Conservation (phyloP, 2,113 vertebrate genomes). For the Hemiprocne comata region DNA sequence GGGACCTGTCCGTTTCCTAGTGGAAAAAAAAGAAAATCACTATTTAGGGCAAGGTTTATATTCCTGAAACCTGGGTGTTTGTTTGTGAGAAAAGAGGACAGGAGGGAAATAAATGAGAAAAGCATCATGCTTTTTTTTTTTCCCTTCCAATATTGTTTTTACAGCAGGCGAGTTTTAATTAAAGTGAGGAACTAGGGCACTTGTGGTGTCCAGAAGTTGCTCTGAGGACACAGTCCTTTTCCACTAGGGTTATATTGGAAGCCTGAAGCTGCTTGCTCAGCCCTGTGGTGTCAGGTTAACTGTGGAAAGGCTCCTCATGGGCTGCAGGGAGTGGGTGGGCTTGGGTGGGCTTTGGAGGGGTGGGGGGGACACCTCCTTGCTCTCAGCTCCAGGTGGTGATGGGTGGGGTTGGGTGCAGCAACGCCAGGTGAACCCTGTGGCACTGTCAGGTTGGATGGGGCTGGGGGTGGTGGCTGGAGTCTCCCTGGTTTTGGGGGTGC, state of each 20-base stretch:
- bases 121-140: background rate
- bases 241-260: background rate
- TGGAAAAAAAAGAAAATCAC: conserved; percentile 15
- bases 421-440: background rate
- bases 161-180: conserved; percentile 51
- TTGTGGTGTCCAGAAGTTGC: conserved; percentile 51
- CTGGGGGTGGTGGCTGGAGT: background rate
- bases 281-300: background rate
- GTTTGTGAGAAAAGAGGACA: conserved; percentile 30
- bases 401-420: background rate
- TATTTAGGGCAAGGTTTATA: conserved; percentile 69
- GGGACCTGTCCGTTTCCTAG: conserved; percentile 62
- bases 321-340: background rate
- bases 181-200: conserved; percentile 39
- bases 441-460: accelerated
- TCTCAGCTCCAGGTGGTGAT: accelerated
- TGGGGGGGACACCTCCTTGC: background rate
- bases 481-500: background rate
- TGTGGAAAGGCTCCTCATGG: background rate
- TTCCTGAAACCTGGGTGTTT: conserved; percentile 31
- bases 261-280: background rate
- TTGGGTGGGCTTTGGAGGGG: background rate
- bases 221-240: background rate
- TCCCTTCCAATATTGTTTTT: background rate
- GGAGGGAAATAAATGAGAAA: conserved; percentile 50